Evolutionary conservation across 2,797 vertebrate genomes (phyloP).

Genomic region (Coreius guichenoti): DNA sequence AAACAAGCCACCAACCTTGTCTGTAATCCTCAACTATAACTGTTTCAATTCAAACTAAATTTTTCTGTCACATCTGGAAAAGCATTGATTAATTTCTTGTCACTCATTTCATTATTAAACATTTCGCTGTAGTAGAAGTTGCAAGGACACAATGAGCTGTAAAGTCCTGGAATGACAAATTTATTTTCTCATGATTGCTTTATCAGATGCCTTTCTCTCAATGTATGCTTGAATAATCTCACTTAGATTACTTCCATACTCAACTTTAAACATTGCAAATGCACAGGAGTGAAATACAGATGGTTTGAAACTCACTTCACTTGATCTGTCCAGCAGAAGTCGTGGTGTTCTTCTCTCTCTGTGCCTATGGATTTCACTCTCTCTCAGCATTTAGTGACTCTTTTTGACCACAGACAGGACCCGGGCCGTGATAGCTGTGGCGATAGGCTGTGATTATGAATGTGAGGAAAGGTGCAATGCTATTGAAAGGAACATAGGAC

Average conservation of each 20-base stretch:
- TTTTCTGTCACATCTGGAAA: not conserved
- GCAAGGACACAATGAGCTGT: not conserved
- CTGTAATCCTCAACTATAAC: slow-evolving; percentile 2
- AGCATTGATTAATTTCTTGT: not conserved
- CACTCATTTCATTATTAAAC: not conserved
- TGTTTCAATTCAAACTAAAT: not conserved
- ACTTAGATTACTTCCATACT: not conserved
- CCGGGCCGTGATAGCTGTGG: slow-evolving; percentile 24
- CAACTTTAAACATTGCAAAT: not conserved
- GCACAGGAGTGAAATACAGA: slow-evolving; percentile 5
- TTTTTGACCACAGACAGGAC: slow-evolving; percentile 26
- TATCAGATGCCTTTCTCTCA: not conserved
- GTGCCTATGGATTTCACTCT: slow-evolving; percentile 13
- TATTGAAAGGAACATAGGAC: slow-evolving; percentile 55
- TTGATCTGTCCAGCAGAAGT: not conserved
- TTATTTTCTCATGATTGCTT: not conserved
- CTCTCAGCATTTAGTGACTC: not conserved
- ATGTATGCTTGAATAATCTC: not conserved
- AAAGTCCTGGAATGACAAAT: not conserved
- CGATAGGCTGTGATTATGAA: slow-evolving; percentile 10
- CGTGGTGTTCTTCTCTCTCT: not conserved
- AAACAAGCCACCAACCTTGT: not conserved
- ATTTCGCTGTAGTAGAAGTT: not conserved
- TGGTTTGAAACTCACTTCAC: slow-evolving; percentile 32
- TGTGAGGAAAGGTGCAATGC: slow-evolving; percentile 46